Conservation (phyloP, 2,888 invertebrate species). For the Cephus pulcher region DNA sequence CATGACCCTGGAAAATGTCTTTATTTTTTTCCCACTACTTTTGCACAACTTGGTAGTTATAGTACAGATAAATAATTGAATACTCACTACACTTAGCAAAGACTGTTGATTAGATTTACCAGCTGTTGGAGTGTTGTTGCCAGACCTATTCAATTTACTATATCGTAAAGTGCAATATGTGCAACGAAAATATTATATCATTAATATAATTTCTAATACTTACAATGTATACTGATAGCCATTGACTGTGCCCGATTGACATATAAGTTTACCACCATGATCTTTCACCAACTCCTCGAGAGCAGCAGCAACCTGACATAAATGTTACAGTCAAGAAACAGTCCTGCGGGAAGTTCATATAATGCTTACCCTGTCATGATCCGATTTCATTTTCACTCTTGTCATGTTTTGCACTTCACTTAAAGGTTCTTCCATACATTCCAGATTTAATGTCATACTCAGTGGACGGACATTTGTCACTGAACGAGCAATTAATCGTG, state of each 20-base stretch:
- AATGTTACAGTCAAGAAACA: background rate
- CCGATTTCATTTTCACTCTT: conserved; percentile 53
- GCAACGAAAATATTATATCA: background rate
- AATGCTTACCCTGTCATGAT: conserved; percentile 52
- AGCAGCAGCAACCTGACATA: conserved; percentile 47
- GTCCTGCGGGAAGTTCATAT: background rate
- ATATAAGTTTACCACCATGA: conserved; percentile 55
- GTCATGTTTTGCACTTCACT: conserved; percentile 62
- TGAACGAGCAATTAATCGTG: conserved; percentile 47
- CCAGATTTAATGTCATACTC: conserved; percentile 62
- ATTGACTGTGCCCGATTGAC: conserved; percentile 53
- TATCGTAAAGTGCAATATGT: background rate
- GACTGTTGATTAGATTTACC: conserved; percentile 12
- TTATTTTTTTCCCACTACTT: background rate
- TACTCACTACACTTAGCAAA: conserved; percentile 16
- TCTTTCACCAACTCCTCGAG: conserved; percentile 60
- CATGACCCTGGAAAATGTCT: conserved; percentile 39
- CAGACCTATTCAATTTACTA: conserved; percentile 8
- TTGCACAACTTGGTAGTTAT: background rate
- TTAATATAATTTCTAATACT: conserved; percentile 28
- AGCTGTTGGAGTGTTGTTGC: background rate
- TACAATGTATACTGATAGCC: conserved; percentile 61
- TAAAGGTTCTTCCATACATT: conserved; percentile 67
- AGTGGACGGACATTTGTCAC: conserved; percentile 45
- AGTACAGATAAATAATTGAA: background rate